These are phyloP conservation scores for Lota lota DNA, from an alignment of 2,113 vertebrate species.

Conservation along the genomic window DNA sequence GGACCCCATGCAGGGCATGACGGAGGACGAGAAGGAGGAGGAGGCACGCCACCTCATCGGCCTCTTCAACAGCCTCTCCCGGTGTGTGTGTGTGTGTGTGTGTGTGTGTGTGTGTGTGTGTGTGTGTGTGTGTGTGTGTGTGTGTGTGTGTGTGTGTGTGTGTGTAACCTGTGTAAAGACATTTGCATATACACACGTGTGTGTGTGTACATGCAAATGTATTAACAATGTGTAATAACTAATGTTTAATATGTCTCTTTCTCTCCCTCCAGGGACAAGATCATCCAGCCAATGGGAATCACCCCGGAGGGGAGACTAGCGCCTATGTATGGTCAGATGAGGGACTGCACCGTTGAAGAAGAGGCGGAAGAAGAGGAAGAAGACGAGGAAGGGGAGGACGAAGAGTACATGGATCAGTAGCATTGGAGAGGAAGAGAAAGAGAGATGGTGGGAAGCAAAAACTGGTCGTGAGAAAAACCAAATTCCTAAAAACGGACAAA, in stretches of 20 bases:
- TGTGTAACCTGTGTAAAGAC: background rate
- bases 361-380: constrained; percentile 50
- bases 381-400: constrained; percentile 13
- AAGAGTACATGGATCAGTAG: constrained; percentile 15
- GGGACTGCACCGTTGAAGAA: constrained; percentile 49
- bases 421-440: constrained; percentile 4
- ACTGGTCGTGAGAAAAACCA: too few relatives aligned
- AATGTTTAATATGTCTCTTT: background rate
- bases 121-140: background rate
- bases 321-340: constrained; percentile 47
- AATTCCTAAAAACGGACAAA: too few relatives aligned
- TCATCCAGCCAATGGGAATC: constrained; percentile 67
- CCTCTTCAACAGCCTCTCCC: constrained; percentile 74
- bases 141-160: background rate
- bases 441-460: constrained; percentile 4
- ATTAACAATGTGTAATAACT: too few relatives aligned
- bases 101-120: background rate
- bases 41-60: constrained; percentile 73
- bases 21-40: constrained; percentile 78
- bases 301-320: constrained; percentile 55
- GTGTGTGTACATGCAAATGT: too few relatives aligned
- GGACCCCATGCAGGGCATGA: constrained; percentile 79
- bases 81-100: constrained; percentile 27
- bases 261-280: constrained; percentile 49
- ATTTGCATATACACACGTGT: too few relatives aligned